Evolutionary conservation across 2,113 vertebrate genomes (phyloP), one percentile per base, ranked within the genome.

Genomic region (Daphoenositta chrysoptera): DNA sequence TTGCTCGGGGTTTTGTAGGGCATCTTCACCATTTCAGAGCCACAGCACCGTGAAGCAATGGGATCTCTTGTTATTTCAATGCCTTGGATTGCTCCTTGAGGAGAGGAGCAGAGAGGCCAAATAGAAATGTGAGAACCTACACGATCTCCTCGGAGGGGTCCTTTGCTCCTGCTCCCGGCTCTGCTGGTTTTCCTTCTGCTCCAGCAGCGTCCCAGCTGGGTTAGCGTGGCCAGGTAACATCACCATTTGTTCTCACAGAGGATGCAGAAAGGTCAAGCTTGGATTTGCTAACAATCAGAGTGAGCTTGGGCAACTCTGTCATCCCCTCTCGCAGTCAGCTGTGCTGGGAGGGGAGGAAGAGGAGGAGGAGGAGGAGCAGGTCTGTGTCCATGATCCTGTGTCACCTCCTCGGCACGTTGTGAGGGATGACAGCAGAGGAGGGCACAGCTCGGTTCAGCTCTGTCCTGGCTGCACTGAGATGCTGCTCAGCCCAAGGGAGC

Each of bases 361-460:
- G n/a, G n/a, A n/a, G 47, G 35, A 79, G 47, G 35, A 87, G 76
- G 73, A 94, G 68, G 57, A 65, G 30, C 37, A 51, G 50, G 23
- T 76, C 39, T 87, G 53, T 4, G 50, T 19, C 66, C 26, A 0
- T 18, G 35, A n/a, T 35, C 57, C 89, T 31, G 7, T 5, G 1
- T 11, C 2, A 60, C 10, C n/a, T 15, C 58, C 80, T n/a, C n/a
- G n/a, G n/a, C n/a, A n/a, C 16, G 0, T 28, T 0, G 7, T 2
- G 21, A 75, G 75, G 57, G 89, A 45, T 48, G 75, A 15, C 27
- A 40, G 78, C 86, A 47, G 31, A 77, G 70, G 30, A 58, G 60
- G 45, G 37, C 50, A 33, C 4, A 40, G 70, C 70, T 75, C 5
- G 0, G 16, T 7, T 66, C 3, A 5, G 51, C 53, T 61, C 68